phyloP scores from a whole-genome alignment of 2,113 vertebrate genomes.

The Gymnorhina tibicen region DNA sequence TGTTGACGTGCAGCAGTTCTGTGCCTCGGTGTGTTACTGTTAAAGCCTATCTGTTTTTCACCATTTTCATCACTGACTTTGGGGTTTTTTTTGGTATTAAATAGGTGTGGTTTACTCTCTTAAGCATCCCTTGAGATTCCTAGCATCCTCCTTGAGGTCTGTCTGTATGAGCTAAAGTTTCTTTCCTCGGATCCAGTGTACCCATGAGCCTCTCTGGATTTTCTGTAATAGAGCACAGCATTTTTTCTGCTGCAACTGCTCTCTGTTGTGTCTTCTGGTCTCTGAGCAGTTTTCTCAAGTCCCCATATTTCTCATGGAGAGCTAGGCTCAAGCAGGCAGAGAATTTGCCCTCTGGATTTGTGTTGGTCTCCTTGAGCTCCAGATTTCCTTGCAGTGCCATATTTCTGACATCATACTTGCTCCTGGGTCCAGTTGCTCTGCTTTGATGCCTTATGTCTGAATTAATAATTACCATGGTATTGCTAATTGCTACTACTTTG shows the following conservation, averaged over 20 bases:
- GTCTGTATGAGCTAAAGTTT: not conserved
- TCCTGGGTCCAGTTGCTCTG: not conserved
- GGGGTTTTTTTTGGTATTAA: not conserved
- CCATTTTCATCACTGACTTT: not conserved
- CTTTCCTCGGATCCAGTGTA: not conserved
- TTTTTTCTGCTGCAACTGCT: not conserved
- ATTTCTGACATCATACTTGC: not conserved
- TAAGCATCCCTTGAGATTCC: not conserved
- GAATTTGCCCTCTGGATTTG: not conserved
- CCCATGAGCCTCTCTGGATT: not conserved
- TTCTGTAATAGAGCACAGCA: not conserved
- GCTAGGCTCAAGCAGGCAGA: not conserved
- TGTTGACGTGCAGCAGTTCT: not conserved
- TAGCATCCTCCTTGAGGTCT: not conserved
- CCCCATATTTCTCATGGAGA: not conserved
- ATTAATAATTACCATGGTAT: not conserved
- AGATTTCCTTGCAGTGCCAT: not conserved
- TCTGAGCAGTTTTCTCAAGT: not conserved
- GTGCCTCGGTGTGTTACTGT: not conserved
- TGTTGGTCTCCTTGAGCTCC: not conserved
- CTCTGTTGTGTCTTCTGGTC: not conserved
- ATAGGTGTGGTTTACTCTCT: not conserved
- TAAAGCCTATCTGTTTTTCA: not conserved
- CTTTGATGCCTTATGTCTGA: not conserved
- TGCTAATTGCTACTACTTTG: not conserved